A percentile compares a stretch with the other conserved stretches of the same genome.
phyloP scores from a whole-genome alignment of 2,797 vertebrate genomes.

The Spizella passerina region DNA sequence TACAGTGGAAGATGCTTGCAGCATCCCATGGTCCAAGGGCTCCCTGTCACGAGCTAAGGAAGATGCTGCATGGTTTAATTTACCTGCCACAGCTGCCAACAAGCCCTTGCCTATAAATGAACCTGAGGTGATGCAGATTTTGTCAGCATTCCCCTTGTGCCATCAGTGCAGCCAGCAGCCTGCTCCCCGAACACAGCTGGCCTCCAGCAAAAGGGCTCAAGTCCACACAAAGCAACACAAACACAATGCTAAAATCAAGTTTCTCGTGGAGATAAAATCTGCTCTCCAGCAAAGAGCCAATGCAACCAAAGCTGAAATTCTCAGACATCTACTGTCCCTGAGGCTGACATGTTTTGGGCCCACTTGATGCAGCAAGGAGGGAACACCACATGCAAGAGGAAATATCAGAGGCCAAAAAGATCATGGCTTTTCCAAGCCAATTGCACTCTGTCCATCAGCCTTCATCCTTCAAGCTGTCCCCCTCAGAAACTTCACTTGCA shows the following conservation, averaged over 20 bases:
- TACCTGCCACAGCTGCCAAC: background rate
- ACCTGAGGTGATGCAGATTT: background rate
- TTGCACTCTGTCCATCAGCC: background rate
- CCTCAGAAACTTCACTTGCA: background rate
- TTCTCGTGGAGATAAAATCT: background rate
- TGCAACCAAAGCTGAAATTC: background rate
- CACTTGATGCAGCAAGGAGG: background rate
- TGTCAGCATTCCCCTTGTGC: background rate
- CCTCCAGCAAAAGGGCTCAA: background rate
- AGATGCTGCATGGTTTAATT: background rate
- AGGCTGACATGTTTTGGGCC: background rate
- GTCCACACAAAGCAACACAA: background rate
- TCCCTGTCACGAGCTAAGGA: background rate
- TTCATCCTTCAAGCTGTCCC: background rate
- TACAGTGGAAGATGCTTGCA: background rate
- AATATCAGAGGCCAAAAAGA: background rate
- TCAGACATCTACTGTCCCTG: fast-evolving
- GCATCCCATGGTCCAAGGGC: fast-evolving
- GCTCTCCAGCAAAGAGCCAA: background rate
- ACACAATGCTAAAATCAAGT: fast-evolving
- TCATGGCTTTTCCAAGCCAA: background rate
- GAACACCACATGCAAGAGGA: background rate
- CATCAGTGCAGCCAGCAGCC: background rate
- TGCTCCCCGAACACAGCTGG: background rate
- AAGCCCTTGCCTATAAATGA: background rate